phyloP scores from a whole-genome alignment of 1,140 invertebrate genomes.

The Brevipalpus yothersi region DNA sequence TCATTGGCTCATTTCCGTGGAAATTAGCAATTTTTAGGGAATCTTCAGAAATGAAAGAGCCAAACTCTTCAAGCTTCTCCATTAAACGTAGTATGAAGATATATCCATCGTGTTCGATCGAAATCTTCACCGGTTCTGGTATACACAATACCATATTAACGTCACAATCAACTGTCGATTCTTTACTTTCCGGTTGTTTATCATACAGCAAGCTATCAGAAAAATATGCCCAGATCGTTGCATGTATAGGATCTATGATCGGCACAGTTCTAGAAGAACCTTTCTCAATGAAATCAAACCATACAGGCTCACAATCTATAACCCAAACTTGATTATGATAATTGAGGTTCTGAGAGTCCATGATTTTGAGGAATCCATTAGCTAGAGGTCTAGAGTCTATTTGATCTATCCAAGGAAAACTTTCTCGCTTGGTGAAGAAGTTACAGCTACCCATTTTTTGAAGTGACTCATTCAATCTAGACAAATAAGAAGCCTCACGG shows the following conservation, averaged over 20 bases:
- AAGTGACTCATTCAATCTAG: neutral
- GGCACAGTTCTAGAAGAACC: neutral
- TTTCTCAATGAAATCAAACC: slow-evolving; percentile 1
- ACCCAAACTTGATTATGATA: slow-evolving; percentile 3
- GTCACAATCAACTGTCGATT: neutral
- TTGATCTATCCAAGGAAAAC: slow-evolving; percentile 6
- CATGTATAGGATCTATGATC: slow-evolving; percentile 1
- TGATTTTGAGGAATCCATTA: neutral
- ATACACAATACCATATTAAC: slow-evolving; percentile 2
- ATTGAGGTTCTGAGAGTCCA: neutral
- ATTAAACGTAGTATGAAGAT: slow-evolving; percentile 5
- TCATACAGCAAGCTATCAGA: neutral
- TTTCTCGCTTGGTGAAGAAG: slow-evolving; percentile 2
- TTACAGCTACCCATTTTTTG: neutral
- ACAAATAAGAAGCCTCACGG: neutral
- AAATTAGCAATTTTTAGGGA: slow-evolving; percentile 3
- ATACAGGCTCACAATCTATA: slow-evolving; percentile 6
- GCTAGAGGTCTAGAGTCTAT: slow-evolving; percentile 1
- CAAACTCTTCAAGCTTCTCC: slow-evolving; percentile 6
- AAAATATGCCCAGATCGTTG: neutral
- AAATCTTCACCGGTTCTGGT: neutral
- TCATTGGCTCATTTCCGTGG: neutral
- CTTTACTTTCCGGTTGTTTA: neutral
- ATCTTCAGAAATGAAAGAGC: neutral
- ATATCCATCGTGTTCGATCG: slow-evolving; percentile 6